Evolutionary conservation across 1,140 invertebrate genomes (phyloP), one percentile per base, ranked within the genome.

Genomic region (Nebria ingens): DNA sequence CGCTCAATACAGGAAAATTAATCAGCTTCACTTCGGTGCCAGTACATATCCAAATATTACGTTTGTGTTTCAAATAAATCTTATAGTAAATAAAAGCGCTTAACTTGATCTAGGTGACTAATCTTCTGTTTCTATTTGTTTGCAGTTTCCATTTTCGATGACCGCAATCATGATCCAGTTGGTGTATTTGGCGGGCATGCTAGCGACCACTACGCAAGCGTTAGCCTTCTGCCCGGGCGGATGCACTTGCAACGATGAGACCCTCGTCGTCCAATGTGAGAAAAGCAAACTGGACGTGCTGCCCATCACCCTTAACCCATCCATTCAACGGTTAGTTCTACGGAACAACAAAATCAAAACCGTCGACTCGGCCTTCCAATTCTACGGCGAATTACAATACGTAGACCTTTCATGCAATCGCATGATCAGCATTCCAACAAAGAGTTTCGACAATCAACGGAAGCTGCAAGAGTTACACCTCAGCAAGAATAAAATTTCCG

Each of bases 251-350:
- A 87, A 94, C 70, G 91, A 95, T 63, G 87, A 91, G 52, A 90
- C 83, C 0, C 79, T 92, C 52, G 83, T 89, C n/a, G 91, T 93
- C 0, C 81, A 84, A 51, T 94, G 92, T 69, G 81, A 89, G 59
- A 83, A 84, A 64, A 89, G 86, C 60, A 87, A 85, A 57, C 74
- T 94, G 38, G 89, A 93, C 71, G 87, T 92, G 13, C 82, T 94
- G 42, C 92, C 91, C 29, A 93, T 94, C 60, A 88, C 91, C 0
- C 75, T 95, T 40, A 95, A 94, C 71, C 92, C 92, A 2, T 86
- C 85, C 60, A 88, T 93, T 53, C 86, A 89, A 68, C 77, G 87
- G 19, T 79, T 92, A 54, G 83, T 88, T 49, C 80, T 94, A 22
- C 82, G 84, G 62, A 88, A 87, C 65, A 94, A 92, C 68, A 83